A percentile compares a stretch with the other conserved stretches of the same genome.
These are phyloP conservation scores for Sitodiplosis mosellana DNA, from an alignment of 1,140 invertebrate genomes.

Conservation along the genomic window DNA sequence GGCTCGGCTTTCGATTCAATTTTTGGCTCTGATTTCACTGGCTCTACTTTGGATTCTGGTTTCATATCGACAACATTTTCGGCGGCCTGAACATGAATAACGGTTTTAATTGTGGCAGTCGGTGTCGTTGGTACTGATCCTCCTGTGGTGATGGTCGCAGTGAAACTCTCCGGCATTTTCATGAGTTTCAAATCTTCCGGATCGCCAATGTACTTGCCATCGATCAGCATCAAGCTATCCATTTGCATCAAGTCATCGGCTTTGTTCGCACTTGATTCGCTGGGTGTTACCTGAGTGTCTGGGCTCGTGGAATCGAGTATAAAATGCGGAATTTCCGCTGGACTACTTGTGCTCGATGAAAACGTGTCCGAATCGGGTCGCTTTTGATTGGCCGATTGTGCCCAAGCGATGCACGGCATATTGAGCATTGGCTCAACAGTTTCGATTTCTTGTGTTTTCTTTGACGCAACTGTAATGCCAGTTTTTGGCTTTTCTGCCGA, in stretches of 20 bases:
- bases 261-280: slow-evolving; percentile 45
- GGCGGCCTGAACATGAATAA: no score
- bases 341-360: slow-evolving; percentile 17
- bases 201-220: slow-evolving; percentile 25
- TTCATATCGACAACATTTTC: background rate
- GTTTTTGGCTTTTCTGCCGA: slow-evolving; percentile 8
- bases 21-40: slow-evolving; percentile 11
- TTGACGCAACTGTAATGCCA: slow-evolving; percentile 20
- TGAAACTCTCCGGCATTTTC: slow-evolving; percentile 17
- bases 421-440: slow-evolving; percentile 27
- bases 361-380: slow-evolving; percentile 12
- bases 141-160: slow-evolving; percentile 9
- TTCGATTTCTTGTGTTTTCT: slow-evolving; percentile 13
- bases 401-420: slow-evolving; percentile 45
- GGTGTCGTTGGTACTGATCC: no score
- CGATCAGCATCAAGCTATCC: slow-evolving; percentile 32
- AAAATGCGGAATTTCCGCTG: slow-evolving; percentile 24
- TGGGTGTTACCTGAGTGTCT: slow-evolving; percentile 28
- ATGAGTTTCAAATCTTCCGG: slow-evolving; percentile 22
- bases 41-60: background rate
- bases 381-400: slow-evolving; percentile 24
- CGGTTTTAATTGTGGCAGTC: no score
- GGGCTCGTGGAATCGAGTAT: slow-evolving; percentile 25
- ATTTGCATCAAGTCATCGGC: slow-evolving; percentile 41
- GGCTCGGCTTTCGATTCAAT: background rate